Evolutionary conservation across 1,140 invertebrate genomes (phyloP), one percentile per base, ranked within the genome.

Genomic region (Akabosia matsudoensis): DNA sequence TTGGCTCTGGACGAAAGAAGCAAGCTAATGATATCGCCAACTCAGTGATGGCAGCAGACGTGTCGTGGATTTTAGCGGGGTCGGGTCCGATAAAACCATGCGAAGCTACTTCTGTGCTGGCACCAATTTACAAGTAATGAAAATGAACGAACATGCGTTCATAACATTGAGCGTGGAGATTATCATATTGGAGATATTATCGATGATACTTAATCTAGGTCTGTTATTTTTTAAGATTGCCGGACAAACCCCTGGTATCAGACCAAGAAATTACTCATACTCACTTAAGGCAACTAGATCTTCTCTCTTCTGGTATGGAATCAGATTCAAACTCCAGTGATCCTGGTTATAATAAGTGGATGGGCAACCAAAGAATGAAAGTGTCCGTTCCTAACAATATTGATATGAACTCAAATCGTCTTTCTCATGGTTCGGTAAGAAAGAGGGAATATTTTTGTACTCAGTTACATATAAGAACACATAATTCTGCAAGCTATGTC

Each of bases 31-130:
- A 51, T 3, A 30, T 51, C 7, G 18, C 30, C n/a, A 31, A 4
- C 18, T 51, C 28, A 33, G 22, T 61, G 33, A 26, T 80, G 83
- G 89, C 88, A 24, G 86, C 90, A 24, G 91, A 92, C 82, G 86
- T 92, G 22, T 90, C 91, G 45, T 92, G 91, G 91, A 89, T 92
- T 64, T 83, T 89, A 72, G 86, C 89, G 22, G 91, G 88, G 30
- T 86, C 86, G 77, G 89, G 88, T 22, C 89, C 88, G 1, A 84
- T 72, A 4, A 72, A 72, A 45, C 7, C 33, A 10, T 72, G 70
- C 30, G 70, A 72, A 13, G 33, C 18, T 1, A 72, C 70, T 7
- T 67, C 61, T 31, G 61, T 67, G 3, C 30, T 67, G 3, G 61
- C 61, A 3, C 61, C 61, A 30, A 67, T 67, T 67, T 67, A 30